A percentile compares a stretch with the other conserved stretches of the same genome.
phyloP scores from a whole-genome alignment of 2,888 invertebrate genomes.

The Agriopis marginaria region DNA sequence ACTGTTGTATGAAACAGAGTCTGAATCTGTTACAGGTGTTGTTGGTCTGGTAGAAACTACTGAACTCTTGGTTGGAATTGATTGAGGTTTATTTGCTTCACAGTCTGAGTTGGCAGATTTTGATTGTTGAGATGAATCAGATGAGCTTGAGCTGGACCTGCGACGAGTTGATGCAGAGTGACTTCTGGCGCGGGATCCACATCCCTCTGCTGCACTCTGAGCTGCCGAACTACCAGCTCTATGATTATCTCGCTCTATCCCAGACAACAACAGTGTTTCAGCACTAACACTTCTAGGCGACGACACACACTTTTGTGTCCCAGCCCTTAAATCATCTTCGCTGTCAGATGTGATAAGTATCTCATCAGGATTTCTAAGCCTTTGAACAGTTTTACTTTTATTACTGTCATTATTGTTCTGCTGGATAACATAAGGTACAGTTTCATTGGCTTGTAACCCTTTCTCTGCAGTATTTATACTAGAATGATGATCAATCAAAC shows the following conservation, averaged over 20 bases:
- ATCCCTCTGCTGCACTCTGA: constrained; percentile 54
- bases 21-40: constrained; percentile 69
- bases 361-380: constrained; percentile 76
- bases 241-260: constrained; percentile 53
- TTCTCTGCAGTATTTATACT: constrained; percentile 47
- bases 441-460: constrained; percentile 5
- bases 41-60: constrained; percentile 49
- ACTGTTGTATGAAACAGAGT: constrained; percentile 75
- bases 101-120: constrained; percentile 71
- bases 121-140: constrained; percentile 67
- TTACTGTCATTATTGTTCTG: constrained; percentile 28
- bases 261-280: constrained; percentile 69
- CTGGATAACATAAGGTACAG: constrained; percentile 3
- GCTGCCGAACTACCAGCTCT: constrained; percentile 52
- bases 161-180: constrained; percentile 55
- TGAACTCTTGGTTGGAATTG: constrained; percentile 35
- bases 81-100: constrained; percentile 55
- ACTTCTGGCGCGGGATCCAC: constrained; percentile 58
- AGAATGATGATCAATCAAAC: constrained; percentile 74
- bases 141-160: constrained; percentile 66
- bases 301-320: constrained; percentile 41
- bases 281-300: constrained; percentile 67
- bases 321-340: constrained; percentile 62
- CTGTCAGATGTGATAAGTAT: constrained; percentile 66
- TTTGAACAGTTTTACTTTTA: constrained; percentile 49